Percentiles rank a stretch among this genome's conserved stretches.
These are phyloP conservation scores for Mystacornis crossleyi DNA, from an alignment of 2,113 vertebrate species.

Conservation along the genomic window DNA sequence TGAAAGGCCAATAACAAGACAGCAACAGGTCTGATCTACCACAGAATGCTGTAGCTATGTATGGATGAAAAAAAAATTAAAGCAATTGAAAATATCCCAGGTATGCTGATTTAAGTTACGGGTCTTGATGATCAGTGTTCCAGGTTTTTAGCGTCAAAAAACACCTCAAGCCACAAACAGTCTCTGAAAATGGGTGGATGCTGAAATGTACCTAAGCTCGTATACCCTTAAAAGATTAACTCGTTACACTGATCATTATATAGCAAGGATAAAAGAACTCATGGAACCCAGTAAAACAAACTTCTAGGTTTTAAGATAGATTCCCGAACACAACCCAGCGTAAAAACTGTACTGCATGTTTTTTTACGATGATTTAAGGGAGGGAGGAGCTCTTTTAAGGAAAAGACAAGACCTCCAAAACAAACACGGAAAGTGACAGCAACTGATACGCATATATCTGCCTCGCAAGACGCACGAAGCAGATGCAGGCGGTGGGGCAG, in stretches of 20 bases:
- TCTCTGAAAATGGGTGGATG: neutral
- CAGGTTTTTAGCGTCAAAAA: neutral
- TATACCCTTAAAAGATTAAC: neutral
- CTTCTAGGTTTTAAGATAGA: neutral
- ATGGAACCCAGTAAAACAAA: neutral
- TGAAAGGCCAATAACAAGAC: neutral
- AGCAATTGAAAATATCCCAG: neutral
- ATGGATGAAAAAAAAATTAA: neutral
- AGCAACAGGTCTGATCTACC: constrained; percentile 40
- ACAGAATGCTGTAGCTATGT: neutral
- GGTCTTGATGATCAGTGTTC: neutral
- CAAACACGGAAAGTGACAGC: neutral
- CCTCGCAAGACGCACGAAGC: neutral
- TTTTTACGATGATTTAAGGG: neutral
- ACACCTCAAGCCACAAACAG: neutral
- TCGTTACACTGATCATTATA: neutral
- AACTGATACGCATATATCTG: neutral
- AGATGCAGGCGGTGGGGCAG: neutral
- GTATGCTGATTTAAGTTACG: neutral
- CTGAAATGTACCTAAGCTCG: neutral
- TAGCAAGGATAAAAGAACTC: neutral
- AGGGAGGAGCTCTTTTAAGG: neutral
- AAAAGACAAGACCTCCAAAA: neutral
- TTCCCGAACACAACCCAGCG: neutral
- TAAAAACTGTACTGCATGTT: neutral